phyloP scores from a whole-genome alignment of 2,797 vertebrate genomes.

The Pogonophryne albipinna region DNA sequence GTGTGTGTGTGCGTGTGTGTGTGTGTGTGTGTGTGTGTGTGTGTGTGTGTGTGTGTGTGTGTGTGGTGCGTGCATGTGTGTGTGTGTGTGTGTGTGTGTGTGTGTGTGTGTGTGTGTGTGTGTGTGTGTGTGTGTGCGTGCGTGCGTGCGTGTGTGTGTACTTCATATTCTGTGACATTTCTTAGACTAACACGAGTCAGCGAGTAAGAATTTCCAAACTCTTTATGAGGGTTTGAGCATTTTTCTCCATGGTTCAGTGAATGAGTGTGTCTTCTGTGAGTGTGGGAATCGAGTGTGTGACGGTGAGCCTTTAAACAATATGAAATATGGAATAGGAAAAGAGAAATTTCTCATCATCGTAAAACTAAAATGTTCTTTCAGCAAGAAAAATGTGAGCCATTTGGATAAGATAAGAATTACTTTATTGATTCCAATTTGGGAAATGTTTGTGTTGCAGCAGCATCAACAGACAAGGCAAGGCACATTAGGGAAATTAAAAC shows the following conservation, averaged over 20 bases:
- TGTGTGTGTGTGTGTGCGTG: slow-evolving; percentile 32
- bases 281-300: slow-evolving; percentile 53
- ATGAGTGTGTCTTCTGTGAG: slow-evolving; percentile 20
- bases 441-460: too few species aligned
- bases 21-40: too few species aligned
- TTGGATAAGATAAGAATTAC: background rate
- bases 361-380: slow-evolving; percentile 9
- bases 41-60: too few species aligned
- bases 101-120: slow-evolving; percentile 19
- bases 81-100: too few species aligned
- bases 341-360: slow-evolving; percentile 45
- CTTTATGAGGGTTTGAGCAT: slow-evolving; percentile 63
- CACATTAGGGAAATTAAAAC: too few species aligned
- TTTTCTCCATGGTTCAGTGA: slow-evolving; percentile 46
- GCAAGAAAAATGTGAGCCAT: slow-evolving; percentile 33
- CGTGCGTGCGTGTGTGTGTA: slow-evolving; percentile 24
- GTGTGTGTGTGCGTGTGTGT: too few species aligned
- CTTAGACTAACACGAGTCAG: slow-evolving; percentile 69
- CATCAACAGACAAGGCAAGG: too few species aligned
- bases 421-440: too few species aligned
- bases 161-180: slow-evolving; percentile 63
- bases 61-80: too few species aligned
- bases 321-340: slow-evolving; percentile 51
- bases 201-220: slow-evolving; percentile 69
- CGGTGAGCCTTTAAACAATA: slow-evolving; percentile 38